A percentile compares a stretch with the other conserved stretches of the same genome.
Evolutionary conservation across 1,140 invertebrate species (phyloP).

Genomic region (Drosophila trapezifrons): DNA sequence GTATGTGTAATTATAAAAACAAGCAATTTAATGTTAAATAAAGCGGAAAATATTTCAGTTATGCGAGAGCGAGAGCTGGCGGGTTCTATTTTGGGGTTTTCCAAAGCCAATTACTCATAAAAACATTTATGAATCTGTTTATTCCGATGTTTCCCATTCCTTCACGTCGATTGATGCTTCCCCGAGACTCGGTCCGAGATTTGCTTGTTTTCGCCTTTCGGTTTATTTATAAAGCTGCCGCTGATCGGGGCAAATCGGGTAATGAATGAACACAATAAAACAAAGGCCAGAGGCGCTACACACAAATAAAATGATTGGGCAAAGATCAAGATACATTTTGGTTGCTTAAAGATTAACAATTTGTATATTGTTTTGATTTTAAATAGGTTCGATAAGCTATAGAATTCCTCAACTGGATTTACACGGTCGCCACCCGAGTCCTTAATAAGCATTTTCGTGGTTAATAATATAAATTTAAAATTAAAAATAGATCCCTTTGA

Average conservation of each 20-base stretch:
- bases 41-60: conserved; percentile 74
- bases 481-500: too few relatives aligned
- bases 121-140: conserved; percentile 78
- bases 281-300: conserved; percentile 45
- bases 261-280: conserved; percentile 64
- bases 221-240: conserved; percentile 46
- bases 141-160: conserved; percentile 50
- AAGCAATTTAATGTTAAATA: conserved; percentile 66
- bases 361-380: background rate
- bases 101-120: conserved; percentile 74
- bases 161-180: conserved; percentile 36
- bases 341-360: background rate
- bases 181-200: conserved; percentile 22
- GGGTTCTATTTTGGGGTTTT: conserved; percentile 44
- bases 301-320: background rate
- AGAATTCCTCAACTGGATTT: background rate
- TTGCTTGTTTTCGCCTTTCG: conserved; percentile 22
- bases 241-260: conserved; percentile 22
- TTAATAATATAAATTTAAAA: too few relatives aligned
- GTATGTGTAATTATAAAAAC: conserved; percentile 50
- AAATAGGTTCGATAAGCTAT: background rate
- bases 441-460: too few relatives aligned
- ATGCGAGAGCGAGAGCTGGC: conserved; percentile 33
- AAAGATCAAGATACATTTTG: background rate
- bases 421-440: too few relatives aligned